Evolutionary conservation across 2,888 invertebrate genomes (phyloP), one percentile per base, ranked within the genome.

Genomic region (Sipha maydis): DNA sequence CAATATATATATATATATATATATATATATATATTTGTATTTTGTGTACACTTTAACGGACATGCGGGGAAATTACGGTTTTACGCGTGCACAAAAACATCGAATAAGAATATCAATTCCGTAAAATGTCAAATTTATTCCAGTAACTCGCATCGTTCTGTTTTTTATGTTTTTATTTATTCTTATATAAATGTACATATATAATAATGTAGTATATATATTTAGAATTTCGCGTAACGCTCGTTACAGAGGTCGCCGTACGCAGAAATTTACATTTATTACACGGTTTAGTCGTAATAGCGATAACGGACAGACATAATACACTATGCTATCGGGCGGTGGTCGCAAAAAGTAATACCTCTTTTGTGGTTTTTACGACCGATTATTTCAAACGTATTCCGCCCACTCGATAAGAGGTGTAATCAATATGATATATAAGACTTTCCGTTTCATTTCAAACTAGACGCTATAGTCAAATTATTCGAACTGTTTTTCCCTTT

Each of bases 91-190:
- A 54, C 77, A 54, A 78, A 78, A 78, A 54, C 77, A 41, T 78
- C 54, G 4, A 78, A 78, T 78, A 78, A 78, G 54, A 78, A 78
- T 78, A 79, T 61, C 79, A 61, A 79, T 61, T 61, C 61, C 38
- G 61, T 34, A 79, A 61, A 79, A 79, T 61, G 79, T 61, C 56
- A 79, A 79, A 79, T 79, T 61, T 79, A 79, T 79, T 79, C 79
- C 79, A 56, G 38, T 67, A n/a, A 67, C 67, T 67, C 7, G 67
- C 67, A 25, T 67, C n/a, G 67, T n/a, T n/a, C n/a, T 25, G 56
- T 21, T 56, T 17, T 56, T 56, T 56, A 56, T 9, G 5, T 61
- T 34, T 79, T 48, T 54, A 31, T 78, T 34, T 34, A 19, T 67
- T 56, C 56, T 19, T 56, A 56, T 21, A 56, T 21, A 56, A 17